These are phyloP conservation scores for Spodoptera exigua DNA, from an alignment of 2,888 invertebrate species.

Conservation along the genomic window DNA sequence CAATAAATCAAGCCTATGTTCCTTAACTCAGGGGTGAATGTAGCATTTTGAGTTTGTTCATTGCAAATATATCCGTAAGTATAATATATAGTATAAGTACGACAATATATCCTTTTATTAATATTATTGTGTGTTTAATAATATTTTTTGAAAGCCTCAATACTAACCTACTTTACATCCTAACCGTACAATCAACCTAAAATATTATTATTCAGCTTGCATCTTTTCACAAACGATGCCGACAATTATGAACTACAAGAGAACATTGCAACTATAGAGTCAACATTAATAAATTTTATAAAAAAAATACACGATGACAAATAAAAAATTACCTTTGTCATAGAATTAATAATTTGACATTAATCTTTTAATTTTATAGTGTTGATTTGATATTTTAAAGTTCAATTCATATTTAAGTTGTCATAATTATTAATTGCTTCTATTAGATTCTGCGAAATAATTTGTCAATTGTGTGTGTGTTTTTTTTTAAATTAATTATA, in stretches of 20 bases:
- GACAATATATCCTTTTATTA: too few relatives aligned
- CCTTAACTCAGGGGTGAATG: too few relatives aligned
- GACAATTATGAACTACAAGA: conserved; percentile 70
- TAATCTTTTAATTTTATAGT: conserved; percentile 46
- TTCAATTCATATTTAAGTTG: conserved; percentile 35
- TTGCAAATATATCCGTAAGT: too few relatives aligned
- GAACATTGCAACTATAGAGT: conserved; percentile 63
- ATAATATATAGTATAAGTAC: too few relatives aligned
- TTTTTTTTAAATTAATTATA: conserved; percentile 15
- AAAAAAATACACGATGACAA: conserved; percentile 27
- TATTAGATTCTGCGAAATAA: conserved; percentile 39
- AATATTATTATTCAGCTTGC: conserved; percentile 81
- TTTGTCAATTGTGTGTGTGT: conserved; percentile 27
- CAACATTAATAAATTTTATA: conserved; percentile 9
- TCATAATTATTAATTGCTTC: conserved; percentile 49
- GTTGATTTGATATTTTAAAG: conserved; percentile 48
- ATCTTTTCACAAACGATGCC: conserved; percentile 82
- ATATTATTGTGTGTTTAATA: too few relatives aligned
- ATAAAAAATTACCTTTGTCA: conserved; percentile 45
- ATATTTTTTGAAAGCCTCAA: too few relatives aligned
- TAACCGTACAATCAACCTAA: not conserved
- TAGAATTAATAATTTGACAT: conserved; percentile 43
- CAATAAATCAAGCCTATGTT: too few relatives aligned
- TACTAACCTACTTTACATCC: too few relatives aligned
- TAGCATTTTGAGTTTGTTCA: too few relatives aligned